A percentile compares a stretch with the other conserved stretches of the same genome.
These are phyloP conservation scores for Buceros bicornis DNA, from an alignment of 2,797 vertebrate genomes.

Conservation along the genomic window DNA sequence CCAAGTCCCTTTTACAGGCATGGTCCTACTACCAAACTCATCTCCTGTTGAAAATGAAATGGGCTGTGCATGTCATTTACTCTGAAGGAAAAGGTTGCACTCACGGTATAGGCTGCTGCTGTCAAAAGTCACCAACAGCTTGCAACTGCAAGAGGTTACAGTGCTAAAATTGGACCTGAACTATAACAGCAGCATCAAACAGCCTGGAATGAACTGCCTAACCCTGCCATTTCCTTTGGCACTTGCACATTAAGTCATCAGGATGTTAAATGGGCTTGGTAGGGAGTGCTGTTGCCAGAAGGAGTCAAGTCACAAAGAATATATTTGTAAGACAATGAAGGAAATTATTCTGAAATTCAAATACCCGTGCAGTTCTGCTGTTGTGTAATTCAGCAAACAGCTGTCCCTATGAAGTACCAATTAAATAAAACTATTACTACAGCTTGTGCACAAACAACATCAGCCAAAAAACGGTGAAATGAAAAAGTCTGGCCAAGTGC, in stretches of 20 bases:
- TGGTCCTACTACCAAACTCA: not conserved
- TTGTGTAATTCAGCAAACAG: not conserved
- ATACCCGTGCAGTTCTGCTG: not conserved
- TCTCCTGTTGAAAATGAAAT: not conserved
- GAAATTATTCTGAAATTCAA: not conserved
- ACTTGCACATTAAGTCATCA: not conserved
- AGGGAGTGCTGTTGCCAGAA: not conserved
- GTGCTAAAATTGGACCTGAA: slow-evolving; percentile 13
- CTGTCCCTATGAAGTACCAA: not conserved
- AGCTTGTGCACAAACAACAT: not conserved
- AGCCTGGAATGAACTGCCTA: not conserved
- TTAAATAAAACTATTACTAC: slow-evolving; percentile 31
- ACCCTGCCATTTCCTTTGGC: slow-evolving; percentile 11
- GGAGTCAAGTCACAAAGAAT: not conserved
- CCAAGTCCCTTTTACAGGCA: not conserved
- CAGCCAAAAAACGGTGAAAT: slow-evolving; percentile 34
- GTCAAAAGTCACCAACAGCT: not conserved
- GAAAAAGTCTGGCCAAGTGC: not conserved
- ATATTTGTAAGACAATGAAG: not conserved
- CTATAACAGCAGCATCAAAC: slow-evolving; percentile 10
- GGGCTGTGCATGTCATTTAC: not conserved
- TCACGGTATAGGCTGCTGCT: not conserved
- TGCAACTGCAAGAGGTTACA: not conserved
- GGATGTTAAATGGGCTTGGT: not conserved
- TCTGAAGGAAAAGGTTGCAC: not conserved